Evolutionary conservation across 1,140 invertebrate genomes (phyloP), one percentile per base, ranked within the genome.

Genomic region (Lordiphosa mommai): DNA sequence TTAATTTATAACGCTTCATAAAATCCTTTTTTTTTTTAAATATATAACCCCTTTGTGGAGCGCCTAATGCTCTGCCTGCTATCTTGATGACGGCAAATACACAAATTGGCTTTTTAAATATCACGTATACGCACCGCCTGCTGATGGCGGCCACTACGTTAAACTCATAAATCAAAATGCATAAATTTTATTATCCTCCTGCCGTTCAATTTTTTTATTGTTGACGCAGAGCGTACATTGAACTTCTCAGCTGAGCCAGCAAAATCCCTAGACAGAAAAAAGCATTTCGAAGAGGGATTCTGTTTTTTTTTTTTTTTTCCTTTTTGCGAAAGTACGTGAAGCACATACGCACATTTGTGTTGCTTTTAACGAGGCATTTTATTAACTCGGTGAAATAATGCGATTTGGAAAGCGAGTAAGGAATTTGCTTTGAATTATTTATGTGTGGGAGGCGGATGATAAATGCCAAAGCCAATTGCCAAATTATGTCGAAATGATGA

Each of bases 371-470:
- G 56, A 47, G 20, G 17, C 43, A 63, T 67, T 77, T 77, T 67
- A 72, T 77, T 67, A 77, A 68, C 61, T 77, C 13, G 32, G 40
- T 55, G 61, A 71, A 73, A 61, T 55, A 66, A 40, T 72, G 46
- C 47, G 50, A 52, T 47, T 60, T 29, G 40, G 40, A 43, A 43
- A 43, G 20, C 40, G 40, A 27, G 40, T 27, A 23, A 43, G 50
- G 41, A 43, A 65, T 65, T 63, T 52, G 49, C 46, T 53, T 55
- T 64, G 60, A 65, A 65, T 64, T 63, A 55, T 65, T 53, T 61
- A 61, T 48, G 58, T 27, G 33, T 27, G 13, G 34, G 37, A 16
- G 17, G 50, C 23, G 51, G 6, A 33, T 9, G 44, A 61, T 61
- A 59, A 61, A 59, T 49, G 58, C 58, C 55, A 20, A 17, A 29